A percentile compares a stretch with the other conserved stretches of the same genome.
Evolutionary conservation across 2,888 invertebrate genomes (phyloP).

Genomic region (Ophonus ardosiacus): DNA sequence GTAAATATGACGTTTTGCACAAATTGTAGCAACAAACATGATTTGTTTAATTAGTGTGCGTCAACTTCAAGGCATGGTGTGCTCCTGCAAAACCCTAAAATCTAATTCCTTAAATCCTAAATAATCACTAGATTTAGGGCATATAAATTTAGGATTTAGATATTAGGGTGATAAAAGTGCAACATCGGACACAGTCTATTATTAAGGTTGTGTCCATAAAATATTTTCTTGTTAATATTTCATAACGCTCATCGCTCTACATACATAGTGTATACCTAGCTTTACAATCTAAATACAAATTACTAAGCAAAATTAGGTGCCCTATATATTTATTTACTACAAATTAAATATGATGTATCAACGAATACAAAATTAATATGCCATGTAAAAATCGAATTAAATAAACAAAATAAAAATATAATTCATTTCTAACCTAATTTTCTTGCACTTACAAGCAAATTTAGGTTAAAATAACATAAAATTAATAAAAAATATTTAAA

Average conservation of each 20-base stretch:
- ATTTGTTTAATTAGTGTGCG: too few relatives aligned
- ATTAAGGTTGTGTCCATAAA: too few relatives aligned
- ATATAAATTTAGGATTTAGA: too few relatives aligned
- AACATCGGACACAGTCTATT: too few relatives aligned
- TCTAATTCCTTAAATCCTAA: too few relatives aligned
- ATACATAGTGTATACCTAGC: neutral
- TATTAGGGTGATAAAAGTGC: too few relatives aligned
- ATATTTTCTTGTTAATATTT: neutral
- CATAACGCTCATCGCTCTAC: neutral
- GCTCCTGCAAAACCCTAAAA: too few relatives aligned
- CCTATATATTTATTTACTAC: neutral
- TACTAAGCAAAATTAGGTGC: neutral
- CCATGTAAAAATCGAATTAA: neutral
- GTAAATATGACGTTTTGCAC: too few relatives aligned
- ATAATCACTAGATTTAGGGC: too few relatives aligned
- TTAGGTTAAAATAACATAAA: neutral
- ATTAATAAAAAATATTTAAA: neutral
- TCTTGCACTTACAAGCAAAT: neutral
- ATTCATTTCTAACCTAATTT: neutral
- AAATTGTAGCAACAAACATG: too few relatives aligned
- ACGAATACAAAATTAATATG: neutral
- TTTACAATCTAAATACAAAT: neutral
- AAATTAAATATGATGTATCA: neutral
- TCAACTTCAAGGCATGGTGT: too few relatives aligned
- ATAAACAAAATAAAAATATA: neutral